Conservation (phyloP, 2,888 invertebrate genomes). For the Lasioglossum marginatum region DNA sequence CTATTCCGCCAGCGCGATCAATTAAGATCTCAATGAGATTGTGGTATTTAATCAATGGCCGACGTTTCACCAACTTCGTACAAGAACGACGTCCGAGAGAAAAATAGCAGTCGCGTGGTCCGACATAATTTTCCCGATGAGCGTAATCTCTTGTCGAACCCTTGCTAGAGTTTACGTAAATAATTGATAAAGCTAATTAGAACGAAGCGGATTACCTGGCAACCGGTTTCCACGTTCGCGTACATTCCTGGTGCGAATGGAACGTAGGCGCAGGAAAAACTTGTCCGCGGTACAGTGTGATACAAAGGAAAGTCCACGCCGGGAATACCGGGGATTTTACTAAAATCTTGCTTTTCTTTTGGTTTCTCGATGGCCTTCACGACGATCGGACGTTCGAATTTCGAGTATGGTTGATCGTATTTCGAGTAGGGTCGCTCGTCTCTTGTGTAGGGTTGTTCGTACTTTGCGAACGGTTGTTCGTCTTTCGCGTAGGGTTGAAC, state of each 20-base stretch:
- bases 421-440: neutral
- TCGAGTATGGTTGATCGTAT: neutral
- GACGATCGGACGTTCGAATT: conserved; percentile 67
- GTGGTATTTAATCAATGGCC: neutral
- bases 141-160: neutral
- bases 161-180: neutral
- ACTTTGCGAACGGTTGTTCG: neutral
- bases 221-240: conserved; percentile 95
- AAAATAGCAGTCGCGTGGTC: neutral
- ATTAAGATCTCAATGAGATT: neutral
- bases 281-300: conserved; percentile 91
- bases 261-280: conserved; percentile 92
- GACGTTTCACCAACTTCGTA: neutral
- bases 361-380: conserved; percentile 72
- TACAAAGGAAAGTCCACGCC: conserved; percentile 94
- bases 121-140: no score
- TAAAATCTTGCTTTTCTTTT: conserved; percentile 90
- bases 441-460: neutral
- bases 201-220: conserved; percentile 86
- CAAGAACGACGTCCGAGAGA: neutral
- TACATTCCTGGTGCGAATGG: conserved; percentile 95
- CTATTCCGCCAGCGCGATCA: neutral
- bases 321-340: conserved; percentile 92
- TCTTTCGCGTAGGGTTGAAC: neutral
- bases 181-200: conserved; percentile 11